Conservation (phyloP, 1,140 invertebrate genomes). For the Onthophagus taurus region DNA sequence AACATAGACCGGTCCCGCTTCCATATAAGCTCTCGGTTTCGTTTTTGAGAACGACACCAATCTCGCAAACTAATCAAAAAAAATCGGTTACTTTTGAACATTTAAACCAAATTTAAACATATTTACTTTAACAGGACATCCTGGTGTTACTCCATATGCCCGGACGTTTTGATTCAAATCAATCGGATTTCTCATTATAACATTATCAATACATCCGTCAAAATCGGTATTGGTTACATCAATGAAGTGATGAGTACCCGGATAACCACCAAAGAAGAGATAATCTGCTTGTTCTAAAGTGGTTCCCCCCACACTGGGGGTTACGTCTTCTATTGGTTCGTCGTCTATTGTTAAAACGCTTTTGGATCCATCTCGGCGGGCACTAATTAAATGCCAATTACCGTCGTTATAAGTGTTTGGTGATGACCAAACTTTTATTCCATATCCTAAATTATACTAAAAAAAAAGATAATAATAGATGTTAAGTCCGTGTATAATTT, state of each 20-base stretch:
- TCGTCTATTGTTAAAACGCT: conserved; percentile 64
- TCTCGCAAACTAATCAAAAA: conserved; percentile 31
- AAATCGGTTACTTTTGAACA: neutral
- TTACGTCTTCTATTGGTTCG: conserved; percentile 34
- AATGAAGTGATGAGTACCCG: conserved; percentile 52
- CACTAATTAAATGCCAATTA: conserved; percentile 70
- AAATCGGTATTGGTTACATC: conserved; percentile 67
- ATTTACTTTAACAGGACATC: conserved; percentile 67
- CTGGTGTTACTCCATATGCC: conserved; percentile 69
- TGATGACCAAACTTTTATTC: conserved; percentile 38
- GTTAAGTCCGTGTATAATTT: conserved; percentile 3
- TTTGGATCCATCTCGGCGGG: conserved; percentile 51
- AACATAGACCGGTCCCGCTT: conserved; percentile 47
- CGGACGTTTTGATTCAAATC: conserved; percentile 71
- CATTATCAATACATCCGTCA: conserved; percentile 86
- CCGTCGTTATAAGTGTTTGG: conserved; percentile 67
- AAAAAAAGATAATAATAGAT: conserved; percentile 18
- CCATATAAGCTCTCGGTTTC: conserved; percentile 54
- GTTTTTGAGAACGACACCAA: conserved; percentile 52
- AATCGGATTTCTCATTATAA: conserved; percentile 64
- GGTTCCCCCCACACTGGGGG: conserved; percentile 34
- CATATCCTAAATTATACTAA: conserved; percentile 59
- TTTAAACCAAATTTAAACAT: neutral
- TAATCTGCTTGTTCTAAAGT: conserved; percentile 36
- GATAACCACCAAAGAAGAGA: conserved; percentile 86